Percentiles rank a stretch among this genome's conserved stretches.
Evolutionary conservation across 2,797 vertebrate species (phyloP).

Genomic region (Falco biarmicus): DNA sequence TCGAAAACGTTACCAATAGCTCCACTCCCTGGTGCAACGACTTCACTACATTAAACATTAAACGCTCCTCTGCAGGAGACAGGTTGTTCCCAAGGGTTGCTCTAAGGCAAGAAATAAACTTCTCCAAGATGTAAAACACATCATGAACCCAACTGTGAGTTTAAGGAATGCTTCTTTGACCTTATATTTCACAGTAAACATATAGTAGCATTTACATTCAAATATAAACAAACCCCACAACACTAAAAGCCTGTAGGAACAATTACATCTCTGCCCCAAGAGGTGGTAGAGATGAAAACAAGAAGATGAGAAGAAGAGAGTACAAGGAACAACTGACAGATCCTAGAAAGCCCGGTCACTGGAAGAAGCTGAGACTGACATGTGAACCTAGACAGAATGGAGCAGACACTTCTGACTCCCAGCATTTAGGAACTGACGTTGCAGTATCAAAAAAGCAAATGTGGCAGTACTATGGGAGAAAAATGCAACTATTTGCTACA

Average conservation of each 20-base stretch:
- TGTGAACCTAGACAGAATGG: neutral
- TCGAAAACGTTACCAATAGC: neutral
- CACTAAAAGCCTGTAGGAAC: neutral
- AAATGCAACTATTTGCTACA: neutral
- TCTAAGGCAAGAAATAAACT: neutral
- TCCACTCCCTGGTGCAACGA: neutral
- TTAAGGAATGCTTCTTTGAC: neutral
- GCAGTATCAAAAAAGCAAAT: neutral
- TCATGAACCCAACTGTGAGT: neutral
- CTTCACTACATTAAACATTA: neutral
- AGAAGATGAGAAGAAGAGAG: neutral
- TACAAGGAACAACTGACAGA: neutral
- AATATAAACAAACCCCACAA: neutral
- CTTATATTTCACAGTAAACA: neutral
- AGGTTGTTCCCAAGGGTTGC: neutral
- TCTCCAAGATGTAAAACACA: neutral
- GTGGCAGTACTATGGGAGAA: neutral
- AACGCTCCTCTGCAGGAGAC: neutral
- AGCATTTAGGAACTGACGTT: neutral
- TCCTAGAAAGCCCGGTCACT: neutral
- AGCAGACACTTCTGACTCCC: neutral
- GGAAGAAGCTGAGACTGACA: neutral
- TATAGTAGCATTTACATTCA: neutral
- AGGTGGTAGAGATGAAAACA: neutral
- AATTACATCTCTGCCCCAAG: neutral